These are phyloP conservation scores for Leptogaster cylindrica DNA, from an alignment of 2,888 invertebrate species.

Conservation along the genomic window DNA sequence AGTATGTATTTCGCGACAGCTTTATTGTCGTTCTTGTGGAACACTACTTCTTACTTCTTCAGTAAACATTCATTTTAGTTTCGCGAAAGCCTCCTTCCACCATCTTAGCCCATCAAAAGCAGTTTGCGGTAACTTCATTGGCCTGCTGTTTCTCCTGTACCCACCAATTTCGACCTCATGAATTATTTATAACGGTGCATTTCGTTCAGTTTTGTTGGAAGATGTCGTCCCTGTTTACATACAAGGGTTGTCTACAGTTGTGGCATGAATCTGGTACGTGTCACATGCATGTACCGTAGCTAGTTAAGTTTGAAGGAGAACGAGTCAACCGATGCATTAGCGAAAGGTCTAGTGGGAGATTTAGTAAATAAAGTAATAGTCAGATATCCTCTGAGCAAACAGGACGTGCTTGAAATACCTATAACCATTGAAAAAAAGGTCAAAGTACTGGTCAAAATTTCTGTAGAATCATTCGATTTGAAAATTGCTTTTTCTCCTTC, in stretches of 20 bases:
- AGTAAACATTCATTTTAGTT: too few species aligned
- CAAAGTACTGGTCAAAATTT: too few species aligned
- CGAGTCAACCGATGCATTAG: too few species aligned
- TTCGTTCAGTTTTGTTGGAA: not conserved
- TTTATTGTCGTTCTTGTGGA: not conserved
- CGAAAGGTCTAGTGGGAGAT: not conserved
- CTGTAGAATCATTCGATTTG: too few species aligned
- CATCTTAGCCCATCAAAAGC: not conserved
- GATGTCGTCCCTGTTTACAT: not conserved
- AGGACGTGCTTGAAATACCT: not conserved
- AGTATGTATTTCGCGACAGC: not conserved
- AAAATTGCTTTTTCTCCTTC: too few species aligned
- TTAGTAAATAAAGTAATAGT: not conserved
- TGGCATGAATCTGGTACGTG: slow-evolving; percentile 4
- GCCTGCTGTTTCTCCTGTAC: not conserved
- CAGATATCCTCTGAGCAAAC: not conserved
- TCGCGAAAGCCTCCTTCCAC: not conserved
- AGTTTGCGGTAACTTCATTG: not conserved
- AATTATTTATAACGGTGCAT: slow-evolving; percentile 30
- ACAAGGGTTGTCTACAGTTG: slow-evolving; percentile 17
- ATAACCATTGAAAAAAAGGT: too few species aligned
- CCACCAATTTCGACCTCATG: not conserved
- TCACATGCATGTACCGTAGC: too few species aligned
- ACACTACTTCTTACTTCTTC: not conserved
- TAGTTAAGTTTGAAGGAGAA: too few species aligned